phyloP scores from a whole-genome alignment of 2,888 invertebrate genomes.

The Caenorhabditis sulstoni region DNA sequence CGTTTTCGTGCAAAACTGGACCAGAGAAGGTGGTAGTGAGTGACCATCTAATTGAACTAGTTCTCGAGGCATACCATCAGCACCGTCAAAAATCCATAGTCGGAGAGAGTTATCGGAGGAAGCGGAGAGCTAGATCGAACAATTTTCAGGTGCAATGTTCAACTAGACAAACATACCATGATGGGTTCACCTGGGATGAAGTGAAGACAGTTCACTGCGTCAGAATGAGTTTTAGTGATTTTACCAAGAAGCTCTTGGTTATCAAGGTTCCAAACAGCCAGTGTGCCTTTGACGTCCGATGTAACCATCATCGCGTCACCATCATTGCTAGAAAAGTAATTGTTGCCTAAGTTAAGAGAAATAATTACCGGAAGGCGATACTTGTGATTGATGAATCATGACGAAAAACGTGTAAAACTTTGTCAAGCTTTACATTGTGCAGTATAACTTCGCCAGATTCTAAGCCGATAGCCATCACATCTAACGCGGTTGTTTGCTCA shows the following conservation, averaged over 20 bases:
- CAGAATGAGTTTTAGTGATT: conserved; percentile 87
- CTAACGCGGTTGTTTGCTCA: conserved; percentile 92
- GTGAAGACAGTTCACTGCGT: conserved; percentile 87
- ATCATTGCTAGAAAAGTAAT: conserved; percentile 76
- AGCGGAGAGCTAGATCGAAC: conserved; percentile 67
- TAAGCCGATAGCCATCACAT: conserved; percentile 92
- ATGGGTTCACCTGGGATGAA: conserved; percentile 92
- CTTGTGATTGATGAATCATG: conserved; percentile 87
- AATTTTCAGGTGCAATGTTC: background rate
- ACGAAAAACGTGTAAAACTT: conserved; percentile 86
- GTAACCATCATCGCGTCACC: conserved; percentile 74
- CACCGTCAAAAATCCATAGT: conserved; percentile 88
- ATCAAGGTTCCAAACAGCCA: conserved; percentile 93
- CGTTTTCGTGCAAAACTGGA: conserved; percentile 51
- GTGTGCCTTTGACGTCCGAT: conserved; percentile 85
- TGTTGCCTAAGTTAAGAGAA: too few species aligned
- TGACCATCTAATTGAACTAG: conserved; percentile 81
- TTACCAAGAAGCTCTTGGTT: conserved; percentile 87
- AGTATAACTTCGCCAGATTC: conserved; percentile 89
- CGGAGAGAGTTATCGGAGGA: conserved; percentile 79
- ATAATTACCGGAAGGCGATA: conserved; percentile 73
- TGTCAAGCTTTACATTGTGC: conserved; percentile 91
- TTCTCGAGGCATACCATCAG: conserved; percentile 86
- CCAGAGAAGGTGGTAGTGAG: conserved; percentile 79
- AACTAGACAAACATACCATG: conserved; percentile 83